Evolutionary conservation across 2,113 vertebrate species (phyloP).

Genomic region (Rattus norvegicus): GRCr8 NC_086029.1:62366501-62367000

Average conservation of each 20-base stretch:
- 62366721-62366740: slow-evolving; percentile 15
- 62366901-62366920: neutral
- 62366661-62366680: slow-evolving; percentile 62
- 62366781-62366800: neutral
- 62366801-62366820: slow-evolving; percentile 26
- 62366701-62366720: slow-evolving; percentile 49
- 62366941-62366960: too few relatives aligned
- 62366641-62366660: slow-evolving; percentile 46
- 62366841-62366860: neutral
- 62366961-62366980: too few relatives aligned
- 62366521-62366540: slow-evolving; percentile 63
- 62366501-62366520: slow-evolving; percentile 37
- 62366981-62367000: too few relatives aligned
- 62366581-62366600: slow-evolving; percentile 34
- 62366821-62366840: neutral
- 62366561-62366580: slow-evolving; percentile 64
- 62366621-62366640: slow-evolving; percentile 39
- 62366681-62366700: slow-evolving; percentile 42
- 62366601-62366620: slow-evolving; percentile 54
- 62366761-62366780: slow-evolving; percentile 57
- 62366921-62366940: too few relatives aligned
- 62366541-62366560: slow-evolving; percentile 35
- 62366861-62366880: neutral
- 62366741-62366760: slow-evolving; percentile 72
- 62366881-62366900: neutral